These are phyloP conservation scores for Chiloscyllium plagiosum DNA, from an alignment of 2,113 vertebrate species.

Conservation along the genomic window DNA sequence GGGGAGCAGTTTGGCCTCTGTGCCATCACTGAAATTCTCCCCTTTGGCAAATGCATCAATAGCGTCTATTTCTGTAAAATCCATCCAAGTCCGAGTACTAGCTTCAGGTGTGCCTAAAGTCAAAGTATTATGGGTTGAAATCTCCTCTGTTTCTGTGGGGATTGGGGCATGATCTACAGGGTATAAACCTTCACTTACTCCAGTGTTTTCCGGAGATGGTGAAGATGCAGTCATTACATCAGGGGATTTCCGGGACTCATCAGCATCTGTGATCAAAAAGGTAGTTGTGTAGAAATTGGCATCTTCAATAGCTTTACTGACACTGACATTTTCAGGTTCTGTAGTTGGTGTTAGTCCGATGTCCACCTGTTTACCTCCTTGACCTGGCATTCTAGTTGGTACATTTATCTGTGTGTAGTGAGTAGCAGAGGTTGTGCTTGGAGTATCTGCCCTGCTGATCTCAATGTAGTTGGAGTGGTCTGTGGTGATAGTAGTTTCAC, in stretches of 20 bases:
- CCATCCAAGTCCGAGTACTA: conserved; percentile 44
- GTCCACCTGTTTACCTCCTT: conserved; percentile 39
- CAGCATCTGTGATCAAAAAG: conserved; percentile 44
- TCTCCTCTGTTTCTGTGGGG: conserved; percentile 42
- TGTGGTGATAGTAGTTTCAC: conserved; percentile 40
- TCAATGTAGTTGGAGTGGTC: conserved; percentile 59
- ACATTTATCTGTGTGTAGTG: conserved; percentile 41
- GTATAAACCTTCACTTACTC: conserved; percentile 43
- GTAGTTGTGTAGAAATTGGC: conserved; percentile 38
- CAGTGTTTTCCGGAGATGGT: conserved; percentile 44
- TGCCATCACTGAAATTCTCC: conserved; percentile 58
- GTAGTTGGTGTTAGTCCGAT: conserved; percentile 43
- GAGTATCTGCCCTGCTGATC: conserved; percentile 38
- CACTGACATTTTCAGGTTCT: conserved; percentile 46
- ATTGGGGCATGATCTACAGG: conserved; percentile 42
- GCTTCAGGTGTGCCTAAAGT: conserved; percentile 42
- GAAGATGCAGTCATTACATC: background rate
- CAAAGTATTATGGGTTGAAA: conserved; percentile 30
- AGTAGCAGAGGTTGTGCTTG: conserved; percentile 45
- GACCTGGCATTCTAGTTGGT: conserved; percentile 42
- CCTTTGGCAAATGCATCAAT: conserved; percentile 51
- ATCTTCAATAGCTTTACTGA: conserved; percentile 43
- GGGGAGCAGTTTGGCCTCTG: conserved; percentile 50
- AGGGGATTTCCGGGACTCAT: conserved; percentile 35
- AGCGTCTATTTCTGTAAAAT: conserved; percentile 44